These are phyloP conservation scores for Stenodera caucasica DNA, from an alignment of 2,888 invertebrate species.

Conservation along the genomic window DNA sequence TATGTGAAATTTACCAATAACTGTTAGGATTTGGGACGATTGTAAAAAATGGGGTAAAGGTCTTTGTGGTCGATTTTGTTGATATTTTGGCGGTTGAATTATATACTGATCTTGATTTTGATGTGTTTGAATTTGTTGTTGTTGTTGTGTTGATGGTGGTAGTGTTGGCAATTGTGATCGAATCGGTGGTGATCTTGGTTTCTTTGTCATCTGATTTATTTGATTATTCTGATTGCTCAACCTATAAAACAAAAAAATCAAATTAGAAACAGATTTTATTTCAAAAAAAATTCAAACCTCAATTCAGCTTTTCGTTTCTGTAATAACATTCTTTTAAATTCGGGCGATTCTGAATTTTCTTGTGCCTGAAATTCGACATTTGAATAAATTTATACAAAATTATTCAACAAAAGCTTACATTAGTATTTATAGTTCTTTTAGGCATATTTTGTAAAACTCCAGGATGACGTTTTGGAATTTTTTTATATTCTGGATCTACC, in stretches of 20 bases:
- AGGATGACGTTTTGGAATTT: not conserved
- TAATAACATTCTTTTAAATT: not conserved
- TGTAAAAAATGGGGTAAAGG: constrained; percentile 48
- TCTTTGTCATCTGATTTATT: not conserved
- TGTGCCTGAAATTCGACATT: not conserved
- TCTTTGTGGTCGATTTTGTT: constrained; percentile 27
- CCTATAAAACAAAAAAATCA: not conserved
- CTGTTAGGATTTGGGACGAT: constrained; percentile 50
- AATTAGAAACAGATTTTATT: not conserved
- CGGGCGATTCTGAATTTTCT: not conserved
- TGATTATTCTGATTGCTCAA: not conserved
- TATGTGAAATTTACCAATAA: constrained; percentile 49
- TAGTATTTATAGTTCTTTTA: not conserved
- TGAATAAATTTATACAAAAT: not conserved
- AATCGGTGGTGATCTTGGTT: not conserved
- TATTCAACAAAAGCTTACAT: not conserved
- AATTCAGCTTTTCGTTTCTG: not conserved
- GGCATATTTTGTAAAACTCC: not conserved
- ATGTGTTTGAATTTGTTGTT: constrained; percentile 41
- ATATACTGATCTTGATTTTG: constrained; percentile 41
- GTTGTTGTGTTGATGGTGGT: constrained; percentile 20
- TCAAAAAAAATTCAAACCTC: not conserved
- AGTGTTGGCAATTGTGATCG: constrained; percentile 49
- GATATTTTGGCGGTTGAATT: constrained; percentile 41
- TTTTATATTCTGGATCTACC: not conserved